These are phyloP conservation scores for Hypomecis atomaria DNA, from an alignment of 2,888 invertebrate species.

Conservation along the genomic window DNA sequence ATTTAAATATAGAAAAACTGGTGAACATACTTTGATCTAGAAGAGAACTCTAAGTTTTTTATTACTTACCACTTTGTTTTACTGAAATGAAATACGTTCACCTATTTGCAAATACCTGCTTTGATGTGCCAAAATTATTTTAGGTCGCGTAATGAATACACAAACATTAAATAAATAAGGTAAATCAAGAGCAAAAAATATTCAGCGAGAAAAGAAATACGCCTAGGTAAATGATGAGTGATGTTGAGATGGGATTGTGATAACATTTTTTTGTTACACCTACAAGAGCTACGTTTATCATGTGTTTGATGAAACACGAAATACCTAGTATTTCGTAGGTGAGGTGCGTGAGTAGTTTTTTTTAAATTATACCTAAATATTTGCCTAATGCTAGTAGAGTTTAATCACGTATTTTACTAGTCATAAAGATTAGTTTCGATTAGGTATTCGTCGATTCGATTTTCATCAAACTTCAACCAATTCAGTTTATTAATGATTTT, in stretches of 20 bases:
- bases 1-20: background rate
- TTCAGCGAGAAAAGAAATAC: background rate
- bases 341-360: too few relatives aligned
- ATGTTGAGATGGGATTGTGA: background rate
- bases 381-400: too few relatives aligned
- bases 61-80: background rate
- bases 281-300: background rate
- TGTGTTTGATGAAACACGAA: too few relatives aligned
- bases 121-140: conserved; percentile 4
- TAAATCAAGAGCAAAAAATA: conserved; percentile 1
- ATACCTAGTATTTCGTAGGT: too few relatives aligned
- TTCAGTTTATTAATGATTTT: too few relatives aligned
- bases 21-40: background rate
- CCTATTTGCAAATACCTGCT: background rate
- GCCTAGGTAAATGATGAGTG: background rate
- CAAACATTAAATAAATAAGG: conserved; percentile 5
- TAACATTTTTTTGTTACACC: conserved; percentile 1
- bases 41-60: background rate
- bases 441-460: too few relatives aligned
- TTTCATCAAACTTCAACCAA: too few relatives aligned
- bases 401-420: too few relatives aligned
- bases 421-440: too few relatives aligned
- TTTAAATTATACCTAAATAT: too few relatives aligned
- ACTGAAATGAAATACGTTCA: background rate
- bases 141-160: conserved; percentile 3